Evolutionary conservation across 37 sponge, comb jelly and placozoan genomes (phyloP).

Genomic region (Oscarella lobularis): DNA sequence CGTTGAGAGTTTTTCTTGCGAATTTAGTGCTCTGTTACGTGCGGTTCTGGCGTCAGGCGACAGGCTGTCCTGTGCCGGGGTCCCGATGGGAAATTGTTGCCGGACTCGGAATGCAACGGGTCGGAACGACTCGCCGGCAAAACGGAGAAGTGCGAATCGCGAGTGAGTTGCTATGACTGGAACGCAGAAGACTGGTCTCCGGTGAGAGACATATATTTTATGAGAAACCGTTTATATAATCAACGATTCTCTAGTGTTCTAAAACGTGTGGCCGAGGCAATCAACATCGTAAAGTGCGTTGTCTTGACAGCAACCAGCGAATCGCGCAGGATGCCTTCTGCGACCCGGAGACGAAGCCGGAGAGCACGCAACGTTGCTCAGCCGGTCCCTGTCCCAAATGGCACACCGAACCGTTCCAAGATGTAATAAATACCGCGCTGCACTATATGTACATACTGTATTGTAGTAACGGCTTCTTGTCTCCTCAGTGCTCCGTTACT

Average conservation of each 20-base stretch:
- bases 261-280: not conserved
- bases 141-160: not conserved
- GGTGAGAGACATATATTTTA: not conserved
- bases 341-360: not conserved
- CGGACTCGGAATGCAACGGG: not conserved
- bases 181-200: not conserved
- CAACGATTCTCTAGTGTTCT: not conserved
- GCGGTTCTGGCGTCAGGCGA: not conserved
- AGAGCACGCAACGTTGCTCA: not conserved
- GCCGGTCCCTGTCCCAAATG: not conserved
- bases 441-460: too few relatives aligned
- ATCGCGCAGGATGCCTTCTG: not conserved
- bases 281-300: not conserved
- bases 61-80: not conserved
- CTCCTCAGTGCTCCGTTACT: not conserved
- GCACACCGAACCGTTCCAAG: not conserved
- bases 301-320: not conserved
- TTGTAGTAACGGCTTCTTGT: not conserved
- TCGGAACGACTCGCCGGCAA: not conserved
- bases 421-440: too few relatives aligned
- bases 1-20: not conserved
- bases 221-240: not conserved
- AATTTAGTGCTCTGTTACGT: not conserved
- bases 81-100: not conserved
- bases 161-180: slow-evolving; percentile 3